phyloP scores from a whole-genome alignment of 2,888 invertebrate species.

The Salpingus planirostris region DNA sequence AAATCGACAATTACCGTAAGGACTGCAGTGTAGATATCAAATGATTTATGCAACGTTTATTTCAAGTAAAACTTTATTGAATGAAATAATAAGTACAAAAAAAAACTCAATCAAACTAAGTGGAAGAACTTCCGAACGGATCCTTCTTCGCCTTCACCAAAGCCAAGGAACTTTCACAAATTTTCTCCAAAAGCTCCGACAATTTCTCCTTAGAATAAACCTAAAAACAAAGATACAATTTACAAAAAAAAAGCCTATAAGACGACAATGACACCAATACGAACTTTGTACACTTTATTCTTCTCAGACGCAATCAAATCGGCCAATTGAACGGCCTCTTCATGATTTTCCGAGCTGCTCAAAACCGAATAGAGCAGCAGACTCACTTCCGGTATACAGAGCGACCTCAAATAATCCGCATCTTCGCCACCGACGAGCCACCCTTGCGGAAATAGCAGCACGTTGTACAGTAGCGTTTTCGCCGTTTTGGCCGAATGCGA shows the following conservation, averaged over 20 bases:
- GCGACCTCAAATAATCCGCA: constrained; percentile 56
- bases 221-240: constrained; percentile 37
- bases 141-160: constrained; percentile 70
- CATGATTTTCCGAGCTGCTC: constrained; percentile 63
- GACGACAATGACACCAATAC: constrained; percentile 10
- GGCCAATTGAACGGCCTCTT: constrained; percentile 70
- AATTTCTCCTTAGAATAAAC: constrained; percentile 71
- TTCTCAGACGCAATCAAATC: constrained; percentile 74
- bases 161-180: constrained; percentile 68
- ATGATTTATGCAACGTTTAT: no score
- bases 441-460: constrained; percentile 80
- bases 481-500: constrained; percentile 51
- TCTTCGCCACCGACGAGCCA: constrained; percentile 71
- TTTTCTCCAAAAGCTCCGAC: constrained; percentile 63
- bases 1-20: no score
- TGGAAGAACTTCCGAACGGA: constrained; percentile 44
- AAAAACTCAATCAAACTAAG: not conserved
- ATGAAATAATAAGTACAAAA: not conserved
- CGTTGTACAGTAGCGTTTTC: constrained; percentile 73
- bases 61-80: constrained; percentile 1
- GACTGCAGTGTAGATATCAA: no score
- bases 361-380: constrained; percentile 72
- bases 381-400: constrained; percentile 77
- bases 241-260: constrained; percentile 7
- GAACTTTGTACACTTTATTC: constrained; percentile 70